Evolutionary conservation across 1,140 invertebrate genomes (phyloP).

Genomic region (Sitophilus oryzae): DNA sequence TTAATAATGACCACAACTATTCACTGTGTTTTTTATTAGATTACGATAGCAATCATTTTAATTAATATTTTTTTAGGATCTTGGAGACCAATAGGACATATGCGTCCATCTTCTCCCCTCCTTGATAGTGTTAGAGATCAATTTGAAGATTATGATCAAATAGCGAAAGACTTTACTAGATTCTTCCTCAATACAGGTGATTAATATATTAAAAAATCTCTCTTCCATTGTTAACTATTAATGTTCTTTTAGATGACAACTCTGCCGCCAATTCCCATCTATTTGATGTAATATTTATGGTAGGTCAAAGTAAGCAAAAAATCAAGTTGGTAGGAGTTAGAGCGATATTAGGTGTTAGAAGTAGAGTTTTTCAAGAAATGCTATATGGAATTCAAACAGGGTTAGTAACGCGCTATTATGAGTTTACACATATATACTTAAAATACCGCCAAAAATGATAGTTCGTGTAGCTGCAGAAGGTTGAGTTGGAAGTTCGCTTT

Average conservation of each 20-base stretch:
- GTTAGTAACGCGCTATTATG: too few species aligned
- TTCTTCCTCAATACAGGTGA: conserved; percentile 75
- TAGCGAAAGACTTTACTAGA: conserved; percentile 86
- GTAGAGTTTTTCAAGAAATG: conserved; percentile 89
- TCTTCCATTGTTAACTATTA: not conserved
- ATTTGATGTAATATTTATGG: conserved; percentile 87
- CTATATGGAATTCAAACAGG: conserved; percentile 89
- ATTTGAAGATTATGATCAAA: conserved; percentile 89
- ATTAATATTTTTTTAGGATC: too few species aligned
- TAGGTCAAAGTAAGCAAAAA: conserved; percentile 86
- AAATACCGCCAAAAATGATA: too few species aligned
- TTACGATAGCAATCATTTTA: too few species aligned
- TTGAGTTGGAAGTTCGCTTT: too few species aligned
- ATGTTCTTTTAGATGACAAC: conserved; percentile 53
- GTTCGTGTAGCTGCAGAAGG: too few species aligned
- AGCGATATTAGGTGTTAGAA: conserved; percentile 84
- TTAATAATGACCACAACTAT: too few species aligned
- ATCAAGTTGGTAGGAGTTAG: conserved; percentile 81
- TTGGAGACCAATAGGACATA: conserved; percentile 91
- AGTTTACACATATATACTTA: too few species aligned
- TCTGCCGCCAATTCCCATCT: conserved; percentile 65
- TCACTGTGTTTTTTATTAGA: too few species aligned
- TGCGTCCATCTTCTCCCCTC: conserved; percentile 86
- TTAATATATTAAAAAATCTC: too few species aligned
- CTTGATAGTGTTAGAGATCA: conserved; percentile 86